Percentiles rank a stretch among this genome's conserved stretches.
Evolutionary conservation across 53 echinoderm and acorn worm species (phyloP).

Genomic region (Echinometra lucunter): DNA sequence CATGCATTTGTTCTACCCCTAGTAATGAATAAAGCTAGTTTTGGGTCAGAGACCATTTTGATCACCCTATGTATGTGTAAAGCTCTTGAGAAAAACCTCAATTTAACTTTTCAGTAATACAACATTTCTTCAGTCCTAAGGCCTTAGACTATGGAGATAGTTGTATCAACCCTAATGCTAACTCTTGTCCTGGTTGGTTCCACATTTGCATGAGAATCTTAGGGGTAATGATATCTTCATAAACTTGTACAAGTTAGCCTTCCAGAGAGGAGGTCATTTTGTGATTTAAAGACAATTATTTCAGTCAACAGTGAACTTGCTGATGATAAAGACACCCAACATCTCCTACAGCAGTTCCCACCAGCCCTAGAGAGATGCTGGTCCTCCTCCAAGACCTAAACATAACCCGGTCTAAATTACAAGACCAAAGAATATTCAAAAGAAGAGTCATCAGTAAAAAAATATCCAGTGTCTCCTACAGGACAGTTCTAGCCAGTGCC

Average conservation of each 20-base stretch:
- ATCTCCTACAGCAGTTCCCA: neutral
- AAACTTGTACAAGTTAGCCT: too few relatives aligned
- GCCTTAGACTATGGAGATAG: neutral
- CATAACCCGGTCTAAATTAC: neutral
- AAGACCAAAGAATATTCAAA: neutral
- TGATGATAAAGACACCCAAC: too few relatives aligned
- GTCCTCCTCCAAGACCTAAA: neutral
- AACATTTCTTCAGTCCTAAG: neutral
- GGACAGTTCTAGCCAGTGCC: neutral
- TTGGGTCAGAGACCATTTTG: neutral
- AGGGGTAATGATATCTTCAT: neutral
- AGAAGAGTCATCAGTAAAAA: too few relatives aligned
- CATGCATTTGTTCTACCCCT: constrained; percentile 2
- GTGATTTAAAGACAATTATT: too few relatives aligned
- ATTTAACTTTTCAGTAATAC: neutral
- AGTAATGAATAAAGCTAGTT: neutral
- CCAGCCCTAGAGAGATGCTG: neutral
- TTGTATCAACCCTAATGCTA: neutral
- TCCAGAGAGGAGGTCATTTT: too few relatives aligned
- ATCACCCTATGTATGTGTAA: neutral
- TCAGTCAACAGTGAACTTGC: too few relatives aligned
- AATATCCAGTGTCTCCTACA: neutral
- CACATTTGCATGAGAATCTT: neutral
- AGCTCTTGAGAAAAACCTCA: neutral
- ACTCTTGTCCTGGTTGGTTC: neutral